Base-by-base conservation (phyloP, 2,797 vertebrate genomes). In the Tenualosa thibaudeaui region DNA sequence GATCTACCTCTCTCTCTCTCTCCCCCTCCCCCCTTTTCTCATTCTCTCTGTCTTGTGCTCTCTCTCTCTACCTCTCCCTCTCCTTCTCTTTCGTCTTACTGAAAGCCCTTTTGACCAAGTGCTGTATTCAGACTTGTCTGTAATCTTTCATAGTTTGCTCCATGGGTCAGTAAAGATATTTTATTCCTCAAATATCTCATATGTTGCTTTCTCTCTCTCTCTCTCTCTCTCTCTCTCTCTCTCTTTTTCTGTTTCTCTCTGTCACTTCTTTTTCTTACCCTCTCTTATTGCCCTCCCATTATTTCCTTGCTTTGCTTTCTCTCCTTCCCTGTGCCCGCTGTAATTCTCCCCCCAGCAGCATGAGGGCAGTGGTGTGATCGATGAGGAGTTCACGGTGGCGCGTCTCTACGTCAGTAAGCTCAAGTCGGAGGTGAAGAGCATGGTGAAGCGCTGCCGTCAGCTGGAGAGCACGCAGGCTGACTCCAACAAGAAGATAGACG, bases 371-470 rank as follows among this genome's bases (percentile, higher is more conserved):
- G 97, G 98, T 5, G 94, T 97, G 89, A 97, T 98, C 46, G 98
- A 99, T 83, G 98, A 99, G 89, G 98, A 99, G 92, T 98, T 99
- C 91, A 99, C 98, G 0, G 94, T 96, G 56, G 98, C 97, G 0
- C 96, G 98, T 46, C 95, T 99, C 81, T 99, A 97, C 90, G 98
- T 99, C 89, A 98, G 97, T 85, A 99, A 99, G 93, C 97, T 99
- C 97, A 99, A 99, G 91, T 98, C 98, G 0, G 98, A 98, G 94
- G 97, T 99, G 82, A 99, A 97, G 92, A 96, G 95, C 24, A 96
- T 98, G 97, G 97, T 98, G 83, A 99, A 98, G 89, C 97, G 97
- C 85, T 97, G 96, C 93, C 97, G 97, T 50, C 97, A 97, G 88
- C 93, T 99, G 91, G 98, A 99, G 94, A 95, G 96, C 91, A 95